Conservation (phyloP, 2,113 vertebrate species). For the Cromileptes altivelis region DNA sequence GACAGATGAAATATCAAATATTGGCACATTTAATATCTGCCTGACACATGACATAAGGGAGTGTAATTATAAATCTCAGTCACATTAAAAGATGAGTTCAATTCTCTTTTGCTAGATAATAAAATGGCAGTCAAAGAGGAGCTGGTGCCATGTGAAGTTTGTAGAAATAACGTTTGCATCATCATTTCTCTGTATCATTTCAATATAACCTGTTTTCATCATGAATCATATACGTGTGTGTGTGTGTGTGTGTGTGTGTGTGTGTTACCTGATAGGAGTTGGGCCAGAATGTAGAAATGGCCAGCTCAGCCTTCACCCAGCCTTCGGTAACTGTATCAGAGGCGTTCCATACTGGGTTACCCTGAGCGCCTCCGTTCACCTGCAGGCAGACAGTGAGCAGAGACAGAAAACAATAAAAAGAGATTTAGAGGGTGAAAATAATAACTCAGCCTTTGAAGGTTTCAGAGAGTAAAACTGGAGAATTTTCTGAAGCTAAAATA, state of each 20-base stretch:
- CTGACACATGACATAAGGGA: not conserved
- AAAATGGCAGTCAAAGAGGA: not conserved
- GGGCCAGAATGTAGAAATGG: constrained; percentile 98
- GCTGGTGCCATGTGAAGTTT: too few relatives aligned
- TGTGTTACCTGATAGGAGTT: constrained; percentile 95
- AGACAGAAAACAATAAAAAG: not conserved
- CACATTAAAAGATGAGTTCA: not conserved
- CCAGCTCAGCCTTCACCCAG: constrained; percentile 96
- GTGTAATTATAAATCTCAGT: not conserved
- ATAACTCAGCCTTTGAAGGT: fast-evolving
- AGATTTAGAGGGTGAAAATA: not conserved
- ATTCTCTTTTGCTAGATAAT: not conserved
- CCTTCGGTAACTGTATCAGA: constrained; percentile 92
- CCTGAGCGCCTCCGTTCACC: constrained; percentile 94
- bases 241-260: not conserved
- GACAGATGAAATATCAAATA: not conserved
- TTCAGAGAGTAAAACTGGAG: not conserved
- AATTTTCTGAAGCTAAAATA: not conserved
- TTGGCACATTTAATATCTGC: not conserved
- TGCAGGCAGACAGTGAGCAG: constrained; percentile 25
- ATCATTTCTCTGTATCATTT: too few relatives aligned
- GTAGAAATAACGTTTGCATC: too few relatives aligned
- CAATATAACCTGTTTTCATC: too few relatives aligned
- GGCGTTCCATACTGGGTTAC: constrained; percentile 97
- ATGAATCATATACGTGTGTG: too few relatives aligned